These are phyloP conservation scores for Drosophila burlai DNA, from an alignment of 1,140 invertebrate species.

Conservation along the genomic window DNA sequence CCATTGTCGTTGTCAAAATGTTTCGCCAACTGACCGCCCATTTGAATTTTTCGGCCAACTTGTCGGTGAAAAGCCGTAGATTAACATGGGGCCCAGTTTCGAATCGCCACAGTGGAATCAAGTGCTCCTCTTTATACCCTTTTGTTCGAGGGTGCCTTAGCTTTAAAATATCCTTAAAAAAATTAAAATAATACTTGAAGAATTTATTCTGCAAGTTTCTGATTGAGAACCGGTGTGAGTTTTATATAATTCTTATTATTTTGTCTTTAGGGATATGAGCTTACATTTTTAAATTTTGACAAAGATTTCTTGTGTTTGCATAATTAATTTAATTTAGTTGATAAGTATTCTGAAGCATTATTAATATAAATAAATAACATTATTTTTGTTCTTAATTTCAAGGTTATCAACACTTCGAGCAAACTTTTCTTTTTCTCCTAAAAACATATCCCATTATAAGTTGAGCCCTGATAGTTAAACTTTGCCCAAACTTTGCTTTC, in stretches of 20 bases:
- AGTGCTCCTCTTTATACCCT: neutral
- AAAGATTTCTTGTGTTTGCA: neutral
- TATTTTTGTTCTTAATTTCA: no score
- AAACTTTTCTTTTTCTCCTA: neutral
- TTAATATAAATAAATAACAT: neutral
- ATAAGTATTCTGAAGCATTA: neutral
- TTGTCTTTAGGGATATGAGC: neutral
- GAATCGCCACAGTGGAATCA: conserved; percentile 24
- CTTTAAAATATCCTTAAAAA: neutral
- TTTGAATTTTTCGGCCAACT: conserved; percentile 64
- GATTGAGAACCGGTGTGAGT: neutral
- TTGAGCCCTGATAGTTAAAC: conserved; percentile 21
- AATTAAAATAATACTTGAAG: no score
- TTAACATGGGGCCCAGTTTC: conserved; percentile 34
- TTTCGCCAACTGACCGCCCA: conserved; percentile 76
- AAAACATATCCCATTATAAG: conserved; percentile 6
- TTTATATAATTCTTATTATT: neutral
- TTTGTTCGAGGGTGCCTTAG: neutral
- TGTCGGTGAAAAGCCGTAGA: conserved; percentile 34
- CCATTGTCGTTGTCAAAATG: conserved; percentile 64
- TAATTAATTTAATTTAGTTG: neutral
- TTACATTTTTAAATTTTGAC: neutral
- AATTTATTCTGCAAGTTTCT: neutral
- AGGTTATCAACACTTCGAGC: neutral
- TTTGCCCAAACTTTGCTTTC: conserved; percentile 9